These are phyloP conservation scores for Nephila pilipes DNA, from an alignment of 1,140 invertebrate genomes.

Conservation along the genomic window DNA sequence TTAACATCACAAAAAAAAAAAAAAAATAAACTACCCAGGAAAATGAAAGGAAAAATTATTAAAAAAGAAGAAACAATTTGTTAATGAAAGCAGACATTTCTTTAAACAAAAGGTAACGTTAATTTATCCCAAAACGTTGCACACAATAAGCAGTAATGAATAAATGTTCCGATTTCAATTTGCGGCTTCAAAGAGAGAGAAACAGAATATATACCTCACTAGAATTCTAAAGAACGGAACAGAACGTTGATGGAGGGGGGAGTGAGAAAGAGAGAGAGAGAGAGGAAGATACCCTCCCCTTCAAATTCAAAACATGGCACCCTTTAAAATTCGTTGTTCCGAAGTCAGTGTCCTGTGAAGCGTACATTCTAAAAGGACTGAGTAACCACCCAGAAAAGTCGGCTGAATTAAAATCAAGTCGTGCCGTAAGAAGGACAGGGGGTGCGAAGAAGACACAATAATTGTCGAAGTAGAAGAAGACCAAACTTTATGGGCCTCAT, in stretches of 20 bases:
- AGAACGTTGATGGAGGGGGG: neutral
- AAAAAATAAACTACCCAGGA: neutral
- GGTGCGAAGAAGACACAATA: slow-evolving; percentile 23
- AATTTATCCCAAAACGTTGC: too few relatives aligned
- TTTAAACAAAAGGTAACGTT: too few relatives aligned
- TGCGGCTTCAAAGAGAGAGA: neutral
- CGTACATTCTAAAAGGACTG: neutral
- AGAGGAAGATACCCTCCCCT: neutral
- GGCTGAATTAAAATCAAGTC: slow-evolving; percentile 68
- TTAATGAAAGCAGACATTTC: neutral
- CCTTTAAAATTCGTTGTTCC: slow-evolving; percentile 31
- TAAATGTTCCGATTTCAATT: neutral
- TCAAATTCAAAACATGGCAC: slow-evolving; percentile 4
- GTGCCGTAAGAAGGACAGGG: neutral
- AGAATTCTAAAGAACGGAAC: neutral
- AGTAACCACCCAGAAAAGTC: slow-evolving; percentile 64
- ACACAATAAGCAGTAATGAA: neutral
- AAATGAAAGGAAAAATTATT: neutral
- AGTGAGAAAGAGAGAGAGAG: neutral
- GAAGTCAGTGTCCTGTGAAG: neutral
- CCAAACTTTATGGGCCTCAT: slow-evolving; percentile 67
- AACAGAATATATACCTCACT: neutral
- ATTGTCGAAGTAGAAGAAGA: slow-evolving; percentile 67
- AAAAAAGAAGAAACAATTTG: neutral
- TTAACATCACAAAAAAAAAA: neutral